Percentiles rank a stretch among this genome's conserved stretches.
Conservation (phyloP, 2,113 vertebrate species). For the Eulemur macaco region DNA sequence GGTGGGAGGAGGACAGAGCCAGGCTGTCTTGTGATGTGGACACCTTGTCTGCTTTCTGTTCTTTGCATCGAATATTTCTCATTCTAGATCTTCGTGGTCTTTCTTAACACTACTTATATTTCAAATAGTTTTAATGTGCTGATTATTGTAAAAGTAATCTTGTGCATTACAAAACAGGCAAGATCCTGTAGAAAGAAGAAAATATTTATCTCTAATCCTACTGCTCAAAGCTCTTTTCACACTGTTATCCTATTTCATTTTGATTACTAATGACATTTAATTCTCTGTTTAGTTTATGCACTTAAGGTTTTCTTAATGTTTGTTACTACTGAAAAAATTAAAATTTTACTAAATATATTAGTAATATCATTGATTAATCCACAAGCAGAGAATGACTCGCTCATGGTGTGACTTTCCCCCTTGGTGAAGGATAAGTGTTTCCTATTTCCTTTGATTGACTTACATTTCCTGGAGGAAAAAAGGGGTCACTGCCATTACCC, state of each 20-base stretch:
- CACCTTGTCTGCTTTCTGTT: slow-evolving; percentile 12
- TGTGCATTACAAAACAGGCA: neutral
- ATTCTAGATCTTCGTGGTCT: neutral
- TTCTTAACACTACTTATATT: slow-evolving; percentile 7
- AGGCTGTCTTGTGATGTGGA: neutral
- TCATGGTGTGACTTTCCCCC: neutral
- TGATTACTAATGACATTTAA: neutral
- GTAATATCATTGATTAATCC: neutral
- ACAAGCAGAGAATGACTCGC: neutral
- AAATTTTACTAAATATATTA: neutral
- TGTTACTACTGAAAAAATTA: neutral
- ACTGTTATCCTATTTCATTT: neutral
- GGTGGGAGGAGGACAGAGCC: neutral
- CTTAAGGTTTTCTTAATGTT: neutral
- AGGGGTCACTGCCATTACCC: neutral
- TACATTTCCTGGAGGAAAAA: slow-evolving; percentile 12
- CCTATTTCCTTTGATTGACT: neutral
- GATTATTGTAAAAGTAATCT: neutral
- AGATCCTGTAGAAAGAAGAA: slow-evolving; percentile 9
- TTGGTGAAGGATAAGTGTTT: slow-evolving; percentile 1
- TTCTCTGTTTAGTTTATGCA: neutral
- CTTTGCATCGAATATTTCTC: neutral
- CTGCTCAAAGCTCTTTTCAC: neutral
- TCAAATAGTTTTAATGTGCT: neutral
- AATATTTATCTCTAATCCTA: neutral